Conservation (phyloP, 2,797 vertebrate species). For the Nannoperca australis region DNA sequence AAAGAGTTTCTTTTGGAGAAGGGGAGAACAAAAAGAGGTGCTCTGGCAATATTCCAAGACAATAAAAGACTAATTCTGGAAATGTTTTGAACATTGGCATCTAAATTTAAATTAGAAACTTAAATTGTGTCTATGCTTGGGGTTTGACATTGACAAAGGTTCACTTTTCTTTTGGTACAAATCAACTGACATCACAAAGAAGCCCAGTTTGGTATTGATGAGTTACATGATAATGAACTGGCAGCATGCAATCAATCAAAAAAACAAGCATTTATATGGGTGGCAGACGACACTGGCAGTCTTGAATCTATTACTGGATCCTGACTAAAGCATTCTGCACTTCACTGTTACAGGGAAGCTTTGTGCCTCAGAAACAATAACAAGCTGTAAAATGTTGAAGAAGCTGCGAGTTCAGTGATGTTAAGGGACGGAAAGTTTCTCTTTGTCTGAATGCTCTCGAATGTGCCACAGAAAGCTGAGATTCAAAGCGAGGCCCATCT, state of each 20-base stretch:
- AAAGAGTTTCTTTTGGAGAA: neutral
- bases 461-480: constrained; percentile 73
- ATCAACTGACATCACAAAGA: neutral
- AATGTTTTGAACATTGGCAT: neutral
- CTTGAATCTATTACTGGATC: neutral
- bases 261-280: neutral
- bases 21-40: neutral
- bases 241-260: constrained; percentile 1
- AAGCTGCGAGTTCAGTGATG: constrained; percentile 52
- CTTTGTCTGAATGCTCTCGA: constrained; percentile 91
- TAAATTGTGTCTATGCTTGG: neutral
- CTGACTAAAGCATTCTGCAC: neutral
- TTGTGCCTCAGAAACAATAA: constrained; percentile 54
- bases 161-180: neutral
- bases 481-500: constrained; percentile 95
- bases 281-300: neutral
- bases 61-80: neutral
- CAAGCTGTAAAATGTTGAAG: constrained; percentile 7
- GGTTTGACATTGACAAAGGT: neutral
- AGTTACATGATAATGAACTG: neutral
- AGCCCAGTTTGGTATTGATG: neutral
- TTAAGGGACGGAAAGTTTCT: constrained; percentile 71
- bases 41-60: neutral
- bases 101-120: neutral
- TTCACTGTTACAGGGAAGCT: constrained; percentile 38